A percentile compares a stretch with the other conserved stretches of the same genome.
Evolutionary conservation across 2,888 invertebrate genomes (phyloP).

Genomic region (Sialis fuliginosa): DNA sequence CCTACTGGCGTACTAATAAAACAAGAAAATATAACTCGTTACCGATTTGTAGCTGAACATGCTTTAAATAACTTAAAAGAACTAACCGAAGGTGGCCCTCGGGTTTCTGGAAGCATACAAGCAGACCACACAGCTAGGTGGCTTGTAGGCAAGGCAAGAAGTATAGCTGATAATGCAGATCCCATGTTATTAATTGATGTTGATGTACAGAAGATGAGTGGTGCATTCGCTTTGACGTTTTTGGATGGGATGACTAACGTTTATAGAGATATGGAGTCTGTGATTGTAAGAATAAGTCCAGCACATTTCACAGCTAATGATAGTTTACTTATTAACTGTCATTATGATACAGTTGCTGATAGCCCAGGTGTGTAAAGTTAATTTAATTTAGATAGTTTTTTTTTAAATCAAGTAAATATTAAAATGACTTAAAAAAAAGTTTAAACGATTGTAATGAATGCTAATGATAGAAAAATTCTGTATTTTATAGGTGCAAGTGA

Average conservation of each 20-base stretch:
- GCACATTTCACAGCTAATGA: constrained; percentile 32
- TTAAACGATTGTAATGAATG: background rate
- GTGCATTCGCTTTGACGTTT: constrained; percentile 49
- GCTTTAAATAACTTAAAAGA: constrained; percentile 46
- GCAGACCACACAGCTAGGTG: constrained; percentile 38
- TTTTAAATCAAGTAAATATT: background rate
- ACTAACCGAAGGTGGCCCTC: constrained; percentile 39
- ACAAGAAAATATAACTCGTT: constrained; percentile 22
- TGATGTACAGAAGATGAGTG: constrained; percentile 44
- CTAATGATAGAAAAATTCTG: background rate
- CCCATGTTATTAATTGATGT: constrained; percentile 28
- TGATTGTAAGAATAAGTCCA: constrained; percentile 41
- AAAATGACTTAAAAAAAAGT: background rate
- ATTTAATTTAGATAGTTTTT: background rate
- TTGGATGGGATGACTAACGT: constrained; percentile 54
- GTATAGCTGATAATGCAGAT: constrained; percentile 26
- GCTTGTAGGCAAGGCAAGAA: constrained; percentile 26
- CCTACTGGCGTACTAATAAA: constrained; percentile 32
- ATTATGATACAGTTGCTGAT: constrained; percentile 55
- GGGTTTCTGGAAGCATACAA: constrained; percentile 48
- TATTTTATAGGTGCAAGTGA: constrained; percentile 58
- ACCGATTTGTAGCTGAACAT: constrained; percentile 40
- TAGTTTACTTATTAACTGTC: constrained; percentile 56
- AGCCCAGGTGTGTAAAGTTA: constrained; percentile 44
- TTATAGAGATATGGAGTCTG: constrained; percentile 48